Percentiles rank a stretch among this genome's conserved stretches.
Conservation (phyloP, 1,140 invertebrate genomes). For the Dendroctonus valens region DNA sequence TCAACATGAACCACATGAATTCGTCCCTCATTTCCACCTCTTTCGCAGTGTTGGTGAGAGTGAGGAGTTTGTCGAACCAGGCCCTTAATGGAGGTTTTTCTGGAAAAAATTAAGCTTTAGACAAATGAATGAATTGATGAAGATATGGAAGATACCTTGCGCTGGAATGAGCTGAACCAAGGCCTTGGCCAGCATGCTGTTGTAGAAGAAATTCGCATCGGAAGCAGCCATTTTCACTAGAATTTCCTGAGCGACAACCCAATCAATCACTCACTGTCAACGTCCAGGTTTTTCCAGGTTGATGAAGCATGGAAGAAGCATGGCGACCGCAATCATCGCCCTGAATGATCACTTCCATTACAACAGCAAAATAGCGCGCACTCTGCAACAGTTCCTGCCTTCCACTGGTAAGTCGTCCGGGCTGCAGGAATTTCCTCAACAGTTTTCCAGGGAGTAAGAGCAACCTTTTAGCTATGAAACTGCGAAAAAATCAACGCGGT, state of each 20-base stretch:
- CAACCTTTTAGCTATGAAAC: too few species aligned
- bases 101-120: slow-evolving; percentile 27
- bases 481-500: too few species aligned
- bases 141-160: slow-evolving; percentile 43
- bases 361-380: slow-evolving; percentile 47
- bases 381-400: slow-evolving; percentile 45
- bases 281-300: not conserved
- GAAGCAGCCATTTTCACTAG: slow-evolving; percentile 32
- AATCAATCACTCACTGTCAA: not conserved
- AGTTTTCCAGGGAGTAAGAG: too few species aligned
- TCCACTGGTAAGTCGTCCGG: slow-evolving; percentile 37
- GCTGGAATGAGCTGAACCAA: slow-evolving; percentile 44
- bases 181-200: slow-evolving; percentile 47
- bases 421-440: too few species aligned
- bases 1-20: slow-evolving; percentile 51
- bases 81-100: slow-evolving; percentile 41
- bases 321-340: slow-evolving; percentile 34
- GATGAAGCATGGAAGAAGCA: not conserved
- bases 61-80: slow-evolving; percentile 48
- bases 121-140: not conserved
- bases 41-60: slow-evolving; percentile 38
- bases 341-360: slow-evolving; percentile 49
- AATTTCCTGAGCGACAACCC: not conserved
- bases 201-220: slow-evolving; percentile 49
- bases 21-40: slow-evolving; percentile 47